phyloP scores from a whole-genome alignment of 2,797 vertebrate genomes.

The Cuniculus paca region DNA sequence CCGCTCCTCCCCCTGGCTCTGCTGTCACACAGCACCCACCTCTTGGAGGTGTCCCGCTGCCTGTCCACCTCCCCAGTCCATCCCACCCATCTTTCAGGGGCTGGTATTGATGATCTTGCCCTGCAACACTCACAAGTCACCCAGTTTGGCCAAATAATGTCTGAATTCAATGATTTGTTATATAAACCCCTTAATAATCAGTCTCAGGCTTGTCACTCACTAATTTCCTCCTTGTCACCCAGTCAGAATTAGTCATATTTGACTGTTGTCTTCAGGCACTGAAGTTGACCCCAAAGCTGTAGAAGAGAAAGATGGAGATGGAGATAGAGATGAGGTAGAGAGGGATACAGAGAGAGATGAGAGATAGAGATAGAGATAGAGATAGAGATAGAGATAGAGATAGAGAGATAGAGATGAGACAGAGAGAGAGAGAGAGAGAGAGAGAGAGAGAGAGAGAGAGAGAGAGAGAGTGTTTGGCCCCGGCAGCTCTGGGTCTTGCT shows the following conservation, averaged over 20 bases:
- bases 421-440: background rate
- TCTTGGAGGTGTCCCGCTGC: background rate
- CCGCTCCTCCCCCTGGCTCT: too few relatives aligned
- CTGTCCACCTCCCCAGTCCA: background rate
- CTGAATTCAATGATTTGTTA: background rate
- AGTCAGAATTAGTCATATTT: background rate
- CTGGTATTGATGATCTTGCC: background rate
- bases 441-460: background rate
- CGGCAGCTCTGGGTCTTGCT: background rate
- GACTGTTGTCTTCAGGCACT: background rate
- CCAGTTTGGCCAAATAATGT: background rate
- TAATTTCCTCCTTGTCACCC: background rate
- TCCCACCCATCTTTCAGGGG: background rate
- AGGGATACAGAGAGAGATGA: too few relatives aligned
- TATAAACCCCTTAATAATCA: background rate
- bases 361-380: too few relatives aligned
- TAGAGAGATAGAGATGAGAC: too few relatives aligned
- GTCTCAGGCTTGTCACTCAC: background rate
- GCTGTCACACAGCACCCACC: too few relatives aligned
- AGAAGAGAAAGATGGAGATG: background rate
- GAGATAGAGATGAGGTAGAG: too few relatives aligned
- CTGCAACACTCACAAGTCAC: background rate
- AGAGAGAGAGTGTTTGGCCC: background rate
- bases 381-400: too few relatives aligned
- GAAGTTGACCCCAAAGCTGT: too few relatives aligned